Conservation (phyloP, 2,888 invertebrate genomes). For the Oxycera nigricornis region DNA sequence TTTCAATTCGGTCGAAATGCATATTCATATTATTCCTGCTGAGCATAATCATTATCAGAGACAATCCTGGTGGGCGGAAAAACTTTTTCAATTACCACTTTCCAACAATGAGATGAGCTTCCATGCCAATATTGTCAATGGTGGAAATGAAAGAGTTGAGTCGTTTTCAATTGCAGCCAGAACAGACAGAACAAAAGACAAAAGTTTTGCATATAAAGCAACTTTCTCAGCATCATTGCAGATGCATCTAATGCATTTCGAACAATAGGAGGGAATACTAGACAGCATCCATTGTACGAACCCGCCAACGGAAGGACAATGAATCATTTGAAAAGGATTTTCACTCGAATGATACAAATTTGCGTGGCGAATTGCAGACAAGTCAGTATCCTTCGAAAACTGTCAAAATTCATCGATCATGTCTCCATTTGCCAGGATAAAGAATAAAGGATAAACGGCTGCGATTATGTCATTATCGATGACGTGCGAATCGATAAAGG, state of each 20-base stretch:
- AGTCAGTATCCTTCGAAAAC: conserved; percentile 9
- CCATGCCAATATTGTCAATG: background rate
- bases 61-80: too few relatives aligned
- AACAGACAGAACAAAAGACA: background rate
- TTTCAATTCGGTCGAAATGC: too few relatives aligned
- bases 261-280: background rate
- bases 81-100: conserved; percentile 3
- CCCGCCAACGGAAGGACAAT: background rate
- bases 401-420: conserved; percentile 43
- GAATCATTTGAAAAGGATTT: conserved; percentile 14
- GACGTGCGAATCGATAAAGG: conserved; percentile 10
- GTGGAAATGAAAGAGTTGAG: background rate
- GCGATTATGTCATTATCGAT: background rate
- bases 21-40: too few relatives aligned
- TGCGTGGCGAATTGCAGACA: conserved; percentile 44
- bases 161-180: background rate
- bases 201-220: background rate
- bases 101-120: background rate
- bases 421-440: conserved; percentile 7
- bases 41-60: too few relatives aligned
- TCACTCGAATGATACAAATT: conserved; percentile 45
- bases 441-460: background rate
- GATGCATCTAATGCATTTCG: background rate
- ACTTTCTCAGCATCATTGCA: conserved; percentile 14
- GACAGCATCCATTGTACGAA: background rate